phyloP scores from a whole-genome alignment of 2,797 vertebrate species.

The Dipus sagitta region DNA sequence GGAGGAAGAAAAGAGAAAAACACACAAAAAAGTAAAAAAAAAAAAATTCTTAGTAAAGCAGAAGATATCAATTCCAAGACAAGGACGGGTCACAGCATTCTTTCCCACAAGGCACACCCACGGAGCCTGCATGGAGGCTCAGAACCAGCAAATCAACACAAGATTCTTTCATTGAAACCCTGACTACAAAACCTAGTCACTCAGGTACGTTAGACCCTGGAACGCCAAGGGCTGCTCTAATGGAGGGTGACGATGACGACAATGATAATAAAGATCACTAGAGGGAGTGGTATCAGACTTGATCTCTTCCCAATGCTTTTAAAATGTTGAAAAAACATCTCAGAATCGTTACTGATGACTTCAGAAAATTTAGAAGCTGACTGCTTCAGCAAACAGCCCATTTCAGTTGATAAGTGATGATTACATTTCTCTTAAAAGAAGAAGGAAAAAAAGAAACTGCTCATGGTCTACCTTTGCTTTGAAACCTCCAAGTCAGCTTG shows the following conservation, averaged over 20 bases:
- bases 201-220: constrained; percentile 13
- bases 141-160: not conserved
- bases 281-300: not conserved
- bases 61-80: not conserved
- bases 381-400: not conserved
- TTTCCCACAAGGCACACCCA: not conserved
- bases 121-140: not conserved
- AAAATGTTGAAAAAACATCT: not conserved
- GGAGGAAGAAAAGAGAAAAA: not conserved
- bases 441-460: constrained; percentile 44
- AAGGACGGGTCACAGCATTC: not conserved
- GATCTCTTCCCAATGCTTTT: not conserved
- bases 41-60: not conserved
- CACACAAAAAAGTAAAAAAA: not conserved
- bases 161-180: not conserved
- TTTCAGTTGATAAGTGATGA: not conserved
- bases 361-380: not conserved
- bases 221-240: not conserved
- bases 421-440: not conserved
- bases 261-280: not conserved
- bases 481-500: constrained; percentile 56
- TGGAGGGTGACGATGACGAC: not conserved
- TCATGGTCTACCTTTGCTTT: not conserved
- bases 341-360: not conserved
- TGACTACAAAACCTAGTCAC: constrained; percentile 2